Evolutionary conservation across 2,113 vertebrate species (phyloP).

Genomic region (Penelope pileata): DNA sequence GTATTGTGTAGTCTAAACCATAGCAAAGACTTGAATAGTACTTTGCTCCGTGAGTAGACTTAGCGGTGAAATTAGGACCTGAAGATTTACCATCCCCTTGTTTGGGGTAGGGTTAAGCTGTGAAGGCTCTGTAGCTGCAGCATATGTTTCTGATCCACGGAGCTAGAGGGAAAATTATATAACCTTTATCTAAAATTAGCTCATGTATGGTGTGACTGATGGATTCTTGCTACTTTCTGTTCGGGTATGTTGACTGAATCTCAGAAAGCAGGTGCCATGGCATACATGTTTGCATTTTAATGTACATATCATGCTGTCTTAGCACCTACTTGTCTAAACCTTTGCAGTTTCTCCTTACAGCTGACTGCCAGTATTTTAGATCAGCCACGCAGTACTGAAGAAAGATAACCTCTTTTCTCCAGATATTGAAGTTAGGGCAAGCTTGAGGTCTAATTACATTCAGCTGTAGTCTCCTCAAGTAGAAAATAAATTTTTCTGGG

Average conservation of each 20-base stretch:
- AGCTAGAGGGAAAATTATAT: neutral
- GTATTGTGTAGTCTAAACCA: neutral
- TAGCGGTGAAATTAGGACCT: neutral
- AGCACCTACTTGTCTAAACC: neutral
- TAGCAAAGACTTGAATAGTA: neutral
- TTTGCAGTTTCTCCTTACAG: neutral
- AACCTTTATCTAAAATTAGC: slow-evolving; percentile 21
- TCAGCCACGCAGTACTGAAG: neutral
- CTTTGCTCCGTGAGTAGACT: neutral
- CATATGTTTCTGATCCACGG: slow-evolving; percentile 38
- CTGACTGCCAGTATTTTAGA: neutral
- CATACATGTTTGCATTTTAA: neutral
- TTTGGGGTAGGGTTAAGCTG: neutral
- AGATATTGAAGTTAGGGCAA: neutral
- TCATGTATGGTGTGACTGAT: neutral
- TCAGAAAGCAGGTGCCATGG: neutral
- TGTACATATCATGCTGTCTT: fast-evolving
- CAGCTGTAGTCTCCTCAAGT: neutral
- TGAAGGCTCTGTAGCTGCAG: neutral
- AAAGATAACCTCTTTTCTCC: neutral
- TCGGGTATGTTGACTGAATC: neutral
- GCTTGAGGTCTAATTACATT: slow-evolving; percentile 5
- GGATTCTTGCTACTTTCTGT: neutral
- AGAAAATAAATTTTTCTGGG: neutral
- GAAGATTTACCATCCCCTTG: neutral